Evolutionary conservation across 2,113 vertebrate genomes (phyloP), one percentile per base, ranked within the genome.

Genomic region (Bos javanicus): DNA sequence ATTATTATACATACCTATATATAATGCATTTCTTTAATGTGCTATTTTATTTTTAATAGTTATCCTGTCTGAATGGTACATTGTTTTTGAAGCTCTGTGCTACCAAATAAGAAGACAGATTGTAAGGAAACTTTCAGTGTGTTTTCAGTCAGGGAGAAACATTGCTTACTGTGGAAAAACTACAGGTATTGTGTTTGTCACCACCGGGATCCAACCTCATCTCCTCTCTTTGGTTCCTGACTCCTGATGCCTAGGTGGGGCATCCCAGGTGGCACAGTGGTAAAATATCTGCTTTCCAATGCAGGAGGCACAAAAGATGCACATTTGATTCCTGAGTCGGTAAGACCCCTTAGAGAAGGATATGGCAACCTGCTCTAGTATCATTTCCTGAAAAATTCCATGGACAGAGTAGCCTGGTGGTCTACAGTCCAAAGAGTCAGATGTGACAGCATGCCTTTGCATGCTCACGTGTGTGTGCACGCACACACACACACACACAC

Each of bases 401-500:
- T 26, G 6, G 39, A 76, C 71, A 43, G 11, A 39, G 71, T 43
- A 14, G 6, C 71, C 23, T 76, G 23, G 23, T 39, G 12, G 71
- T 39, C 39, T 43, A 43, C 23, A 76, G 23, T 43, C 23, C 12
- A 76, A 43, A 43, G 12, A 76, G 23, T 43, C 12, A 43, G 23
- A 14, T 76, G 23, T 43, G 3, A 76, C 36, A 76, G 71, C 6
- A 0, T 0, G 0, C 19, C 9, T 36, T 5, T 71, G 9, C 9
- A 36, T 4, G 0, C 17, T 5, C 4, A 10, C 10, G 4, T 1
- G 3, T 7, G 12, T 4, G 3, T 9, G 25, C 23, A 25, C n/a
- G 3, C 2, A 5, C 2, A 1, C 21, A 23, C 64, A 3, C 0
- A 1, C 3, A 7, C 33, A 13, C 36, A 0, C 11, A 3, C 19